Percentiles rank a stretch among this genome's conserved stretches.
Conservation (phyloP, 2,113 vertebrate genomes). For the Prionailurus bengalensis region DNA sequence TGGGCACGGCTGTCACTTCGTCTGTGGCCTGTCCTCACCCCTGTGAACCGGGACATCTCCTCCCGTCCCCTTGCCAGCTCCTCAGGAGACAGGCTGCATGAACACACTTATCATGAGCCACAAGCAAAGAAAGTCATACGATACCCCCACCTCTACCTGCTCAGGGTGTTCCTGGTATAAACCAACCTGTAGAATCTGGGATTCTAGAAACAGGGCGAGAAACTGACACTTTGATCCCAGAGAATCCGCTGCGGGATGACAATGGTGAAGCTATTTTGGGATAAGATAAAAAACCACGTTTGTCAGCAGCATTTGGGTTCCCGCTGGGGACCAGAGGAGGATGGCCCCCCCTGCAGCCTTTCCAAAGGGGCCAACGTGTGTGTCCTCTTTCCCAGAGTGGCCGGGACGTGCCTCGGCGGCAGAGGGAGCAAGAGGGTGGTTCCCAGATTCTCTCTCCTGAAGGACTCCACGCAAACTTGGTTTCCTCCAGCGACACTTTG, state of each 20-base stretch:
- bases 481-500: neutral
- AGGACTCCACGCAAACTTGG: neutral
- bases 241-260: neutral
- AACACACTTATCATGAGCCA: no score
- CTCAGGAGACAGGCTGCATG: no score
- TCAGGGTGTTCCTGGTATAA: neutral
- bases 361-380: neutral
- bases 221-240: neutral
- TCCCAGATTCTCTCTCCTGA: neutral
- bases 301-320: neutral
- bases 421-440: neutral
- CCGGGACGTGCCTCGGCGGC: neutral
- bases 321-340: neutral
- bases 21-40: no score
- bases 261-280: neutral
- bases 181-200: neutral
- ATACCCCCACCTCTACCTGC: no score
- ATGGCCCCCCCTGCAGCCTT: neutral
- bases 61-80: no score
- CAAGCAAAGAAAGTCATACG: neutral
- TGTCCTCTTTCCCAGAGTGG: constrained; percentile 39
- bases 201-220: neutral
- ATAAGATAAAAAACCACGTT: neutral
- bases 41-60: no score
- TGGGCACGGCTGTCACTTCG: neutral